These are phyloP conservation scores for Drusus annulatus DNA, from an alignment of 1,140 invertebrate genomes.

Conservation along the genomic window DNA sequence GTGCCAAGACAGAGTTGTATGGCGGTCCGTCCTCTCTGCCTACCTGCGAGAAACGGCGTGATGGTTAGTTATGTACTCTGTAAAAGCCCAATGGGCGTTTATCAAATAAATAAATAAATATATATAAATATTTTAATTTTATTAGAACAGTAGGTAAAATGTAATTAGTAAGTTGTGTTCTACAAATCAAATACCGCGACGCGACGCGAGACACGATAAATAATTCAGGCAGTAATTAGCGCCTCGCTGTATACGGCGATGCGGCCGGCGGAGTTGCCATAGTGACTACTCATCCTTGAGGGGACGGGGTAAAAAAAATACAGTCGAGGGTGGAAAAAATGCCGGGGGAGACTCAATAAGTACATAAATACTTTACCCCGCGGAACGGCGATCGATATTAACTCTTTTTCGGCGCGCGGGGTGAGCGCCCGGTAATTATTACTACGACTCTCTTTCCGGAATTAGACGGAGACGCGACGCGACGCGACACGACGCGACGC, in stretches of 20 bases:
- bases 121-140: too few relatives aligned
- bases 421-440: slow-evolving; percentile 54
- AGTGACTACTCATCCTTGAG: slow-evolving; percentile 74
- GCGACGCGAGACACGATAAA: neutral
- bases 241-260: slow-evolving; percentile 43
- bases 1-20: too few relatives aligned
- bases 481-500: slow-evolving; percentile 24
- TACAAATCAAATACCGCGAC: neutral
- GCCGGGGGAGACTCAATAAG: slow-evolving; percentile 70
- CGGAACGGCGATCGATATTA: slow-evolving; percentile 74
- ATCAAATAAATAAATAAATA: too few relatives aligned
- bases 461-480: slow-evolving; percentile 45
- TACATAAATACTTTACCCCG: slow-evolving; percentile 61
- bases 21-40: too few relatives aligned
- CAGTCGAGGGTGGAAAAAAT: slow-evolving; percentile 73
- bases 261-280: slow-evolving; percentile 67
- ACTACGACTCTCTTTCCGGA: slow-evolving; percentile 37
- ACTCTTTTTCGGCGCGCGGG: slow-evolving; percentile 66
- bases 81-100: too few relatives aligned
- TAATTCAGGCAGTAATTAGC: slow-evolving; percentile 18
- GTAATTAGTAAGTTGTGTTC: neutral
- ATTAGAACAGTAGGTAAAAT: too few relatives aligned
- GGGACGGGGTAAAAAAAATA: slow-evolving; percentile 69
- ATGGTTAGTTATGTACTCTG: too few relatives aligned
- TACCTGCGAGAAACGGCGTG: too few relatives aligned